A percentile compares a stretch with the other conserved stretches of the same genome.
These are phyloP conservation scores for Cryptophagus acutangulus DNA, from an alignment of 2,888 invertebrate genomes.

Conservation along the genomic window DNA sequence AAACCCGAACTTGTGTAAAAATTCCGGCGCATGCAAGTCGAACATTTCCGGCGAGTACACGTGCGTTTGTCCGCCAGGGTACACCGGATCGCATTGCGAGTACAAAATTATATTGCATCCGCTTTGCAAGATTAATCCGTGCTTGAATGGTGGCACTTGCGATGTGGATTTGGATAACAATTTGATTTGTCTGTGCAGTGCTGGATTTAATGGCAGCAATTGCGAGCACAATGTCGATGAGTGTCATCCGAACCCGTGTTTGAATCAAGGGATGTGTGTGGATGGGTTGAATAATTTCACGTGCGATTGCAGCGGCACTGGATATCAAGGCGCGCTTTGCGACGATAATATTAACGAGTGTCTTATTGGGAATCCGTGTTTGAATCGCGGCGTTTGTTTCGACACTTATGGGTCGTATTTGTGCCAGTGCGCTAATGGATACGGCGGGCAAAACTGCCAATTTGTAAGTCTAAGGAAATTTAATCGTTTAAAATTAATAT, in stretches of 20 bases:
- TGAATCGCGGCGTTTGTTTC: conserved; percentile 72
- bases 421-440: conserved; percentile 75
- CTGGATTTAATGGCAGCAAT: conserved; percentile 61
- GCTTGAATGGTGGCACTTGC: conserved; percentile 75
- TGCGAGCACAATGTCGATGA: conserved; percentile 75
- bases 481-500: conserved; percentile 4
- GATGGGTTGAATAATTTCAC: conserved; percentile 70
- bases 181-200: conserved; percentile 29
- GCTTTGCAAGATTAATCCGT: conserved; percentile 67
- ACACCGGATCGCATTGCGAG: conserved; percentile 67
- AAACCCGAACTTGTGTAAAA: conserved; percentile 61
- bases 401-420: conserved; percentile 77
- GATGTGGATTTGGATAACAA: conserved; percentile 53
- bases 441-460: conserved; percentile 75
- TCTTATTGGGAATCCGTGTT: conserved; percentile 58
- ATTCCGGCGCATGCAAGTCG: conserved; percentile 69
- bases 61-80: conserved; percentile 66
- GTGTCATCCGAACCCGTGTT: conserved; percentile 66
- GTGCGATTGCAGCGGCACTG: conserved; percentile 73
- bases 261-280: conserved; percentile 59
- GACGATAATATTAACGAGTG: conserved; percentile 80
- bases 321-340: conserved; percentile 69
- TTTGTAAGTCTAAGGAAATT: conserved; percentile 47
- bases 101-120: conserved; percentile 65
- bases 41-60: conserved; percentile 64